Base-by-base conservation (phyloP, 1,140 invertebrate genomes). In the Reticulitermes speratus region DNA sequence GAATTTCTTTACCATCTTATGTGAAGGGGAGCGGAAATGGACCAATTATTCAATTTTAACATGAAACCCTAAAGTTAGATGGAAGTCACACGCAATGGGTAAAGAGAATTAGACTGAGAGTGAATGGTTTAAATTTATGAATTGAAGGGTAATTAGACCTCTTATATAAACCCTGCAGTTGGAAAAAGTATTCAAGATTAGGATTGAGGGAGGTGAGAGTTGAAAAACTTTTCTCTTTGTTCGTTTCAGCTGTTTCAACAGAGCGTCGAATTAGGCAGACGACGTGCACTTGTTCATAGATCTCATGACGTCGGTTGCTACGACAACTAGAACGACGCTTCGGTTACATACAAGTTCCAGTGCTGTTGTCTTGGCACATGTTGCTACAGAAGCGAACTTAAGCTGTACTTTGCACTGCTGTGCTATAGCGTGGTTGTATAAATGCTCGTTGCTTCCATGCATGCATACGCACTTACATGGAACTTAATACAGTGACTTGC, bases 161-260 rank as follows among this genome's bases (percentile, higher is more conserved):
- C 65, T 75, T 75, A 75, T 75, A 30, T 75, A 25, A 30, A 75
- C 25, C n/a, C n/a, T 75, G n/a, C 65, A 75, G n/a, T 69, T 7
- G n/a, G 14, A 75, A 30, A 30, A 75, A 75, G n/a, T 7, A 75
- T 30, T 75, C 25, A 75, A 30, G 7, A 14, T 75, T 8, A 30
- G 16, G 25, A 6, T 25, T 75, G 65, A 30, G 25, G 65, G n/a
- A 30, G 65, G 65, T n/a, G 25, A 16, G 9, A 30, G 25, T n/a
- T 30, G 25, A 30, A 75, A 30, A 30, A 75, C 65, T 30, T 75
- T 30, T 30, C n/a, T 30, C n/a, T 75, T 75, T 75, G n/a, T 75
- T 75, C n/a, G 65, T 75, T 75, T 75, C 65, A 75, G 7, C 65
- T 30, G 65, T 75, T 75, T 75, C 65, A 75, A n/a, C 65, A 75